Evolutionary conservation across 2,888 invertebrate genomes (phyloP).

Genomic region (Parnassius glacialis): DNA sequence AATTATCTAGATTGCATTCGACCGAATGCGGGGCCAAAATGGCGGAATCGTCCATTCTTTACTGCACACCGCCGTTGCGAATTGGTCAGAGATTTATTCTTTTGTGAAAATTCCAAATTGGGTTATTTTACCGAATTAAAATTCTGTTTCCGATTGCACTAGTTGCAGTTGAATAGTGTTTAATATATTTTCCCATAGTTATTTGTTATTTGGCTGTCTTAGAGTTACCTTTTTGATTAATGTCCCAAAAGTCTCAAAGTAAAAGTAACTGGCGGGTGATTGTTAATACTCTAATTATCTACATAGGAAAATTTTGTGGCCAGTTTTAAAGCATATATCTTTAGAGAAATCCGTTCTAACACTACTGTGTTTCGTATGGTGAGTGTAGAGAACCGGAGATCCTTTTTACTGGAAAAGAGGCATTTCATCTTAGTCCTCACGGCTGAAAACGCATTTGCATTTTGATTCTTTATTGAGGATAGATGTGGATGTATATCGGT

Average conservation of each 20-base stretch:
- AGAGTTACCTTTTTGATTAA: constrained; percentile 11
- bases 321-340: no score
- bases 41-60: constrained; percentile 39
- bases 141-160: constrained; percentile 7
- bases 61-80: constrained; percentile 19
- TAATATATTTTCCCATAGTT: constrained; percentile 14
- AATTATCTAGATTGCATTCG: constrained; percentile 67
- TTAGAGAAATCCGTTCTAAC: no score
- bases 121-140: constrained; percentile 9
- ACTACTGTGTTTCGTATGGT: no score
- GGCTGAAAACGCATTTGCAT: no score
- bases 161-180: constrained; percentile 7
- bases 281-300: no score
- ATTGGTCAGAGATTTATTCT: constrained; percentile 23
- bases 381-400: no score
- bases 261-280: no score
- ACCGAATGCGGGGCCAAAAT: constrained; percentile 41
- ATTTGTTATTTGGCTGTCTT: constrained; percentile 20
- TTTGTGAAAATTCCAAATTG: constrained; percentile 12
- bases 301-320: no score
- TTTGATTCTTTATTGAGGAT: no score
- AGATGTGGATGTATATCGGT: no score
- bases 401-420: no score
- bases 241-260: background rate
- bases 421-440: no score